Conservation (phyloP, 2,113 vertebrate genomes). For the Alligator sinensis region DNA sequence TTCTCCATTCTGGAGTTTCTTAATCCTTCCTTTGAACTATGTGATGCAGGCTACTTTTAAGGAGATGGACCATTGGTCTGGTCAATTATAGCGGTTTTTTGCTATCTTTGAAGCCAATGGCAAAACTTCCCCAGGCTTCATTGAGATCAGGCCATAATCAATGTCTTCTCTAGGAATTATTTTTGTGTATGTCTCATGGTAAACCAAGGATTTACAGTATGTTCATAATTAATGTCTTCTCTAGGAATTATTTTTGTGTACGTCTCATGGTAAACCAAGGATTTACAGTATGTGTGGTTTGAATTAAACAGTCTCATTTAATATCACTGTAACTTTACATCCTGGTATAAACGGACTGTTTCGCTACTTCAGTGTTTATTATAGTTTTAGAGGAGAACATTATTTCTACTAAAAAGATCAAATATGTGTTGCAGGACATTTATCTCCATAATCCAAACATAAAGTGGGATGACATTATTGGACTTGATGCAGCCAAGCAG, state of each 20-base stretch:
- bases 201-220: neutral
- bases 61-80: neutral
- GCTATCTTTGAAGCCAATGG: neutral
- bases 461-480: constrained; percentile 95
- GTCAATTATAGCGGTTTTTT: neutral
- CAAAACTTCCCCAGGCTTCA: neutral
- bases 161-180: neutral
- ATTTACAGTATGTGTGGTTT: neutral
- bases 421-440: constrained; percentile 85
- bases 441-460: constrained; percentile 94
- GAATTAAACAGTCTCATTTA: neutral
- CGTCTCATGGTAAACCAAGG: neutral
- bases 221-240: neutral
- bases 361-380: constrained; percentile 19
- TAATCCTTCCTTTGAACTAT: neutral
- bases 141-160: neutral
- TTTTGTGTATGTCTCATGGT: neutral
- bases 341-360: neutral
- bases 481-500: constrained; percentile 93
- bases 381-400: neutral
- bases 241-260: neutral
- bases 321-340: constrained; percentile 17
- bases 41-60: neutral
- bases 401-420: constrained; percentile 54
- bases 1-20: neutral